Conservation (phyloP, 1,140 invertebrate genomes). For the Macrobrachium rosenbergii region DNA sequence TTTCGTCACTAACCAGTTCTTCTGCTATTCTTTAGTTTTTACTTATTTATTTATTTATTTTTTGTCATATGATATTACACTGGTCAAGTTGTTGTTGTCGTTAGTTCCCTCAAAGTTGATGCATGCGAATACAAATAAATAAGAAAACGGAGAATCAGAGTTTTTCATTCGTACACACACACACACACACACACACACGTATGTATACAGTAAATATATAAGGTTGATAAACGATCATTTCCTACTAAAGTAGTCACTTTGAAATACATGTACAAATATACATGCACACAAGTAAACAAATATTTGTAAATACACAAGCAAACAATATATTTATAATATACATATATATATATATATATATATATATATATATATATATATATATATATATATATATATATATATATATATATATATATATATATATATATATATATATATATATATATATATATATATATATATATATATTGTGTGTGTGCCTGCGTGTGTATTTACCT, state of each 20-base stretch:
- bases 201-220: not conserved
- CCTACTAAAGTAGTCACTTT: not conserved
- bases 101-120: no score
- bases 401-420: constrained; percentile 1
- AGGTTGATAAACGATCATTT: no score
- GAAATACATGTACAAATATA: constrained; percentile 1
- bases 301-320: not conserved
- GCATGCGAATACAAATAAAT: no score
- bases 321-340: not conserved
- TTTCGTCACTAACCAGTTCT: no score
- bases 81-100: no score
- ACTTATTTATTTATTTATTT: no score
- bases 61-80: no score
- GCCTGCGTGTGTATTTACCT: not conserved
- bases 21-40: no score
- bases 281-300: not conserved
- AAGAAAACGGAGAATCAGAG: no score
- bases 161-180: not conserved
- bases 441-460: constrained; percentile 13
- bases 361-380: not conserved
- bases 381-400: constrained; percentile 7
- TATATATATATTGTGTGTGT: not conserved
- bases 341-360: constrained; percentile 2
- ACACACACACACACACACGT: constrained; percentile 3
- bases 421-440: not conserved